These are phyloP conservation scores for Notiomystis cincta DNA, from an alignment of 2,113 vertebrate species.

Conservation along the genomic window DNA sequence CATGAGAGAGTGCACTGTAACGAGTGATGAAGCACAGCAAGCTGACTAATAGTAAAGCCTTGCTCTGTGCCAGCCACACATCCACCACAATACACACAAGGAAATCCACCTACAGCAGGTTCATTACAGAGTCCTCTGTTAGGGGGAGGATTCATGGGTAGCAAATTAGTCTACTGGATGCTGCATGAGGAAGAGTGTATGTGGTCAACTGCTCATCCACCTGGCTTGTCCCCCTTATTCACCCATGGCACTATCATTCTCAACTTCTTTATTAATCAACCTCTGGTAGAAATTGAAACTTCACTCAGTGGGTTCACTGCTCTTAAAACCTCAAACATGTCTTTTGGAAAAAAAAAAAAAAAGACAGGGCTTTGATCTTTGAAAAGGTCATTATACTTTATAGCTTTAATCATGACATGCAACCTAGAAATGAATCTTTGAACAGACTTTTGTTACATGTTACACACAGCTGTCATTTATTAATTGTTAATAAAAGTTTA, in stretches of 20 bases:
- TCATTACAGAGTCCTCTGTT: background rate
- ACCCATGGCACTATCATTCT: background rate
- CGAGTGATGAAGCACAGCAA: background rate
- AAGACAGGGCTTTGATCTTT: background rate
- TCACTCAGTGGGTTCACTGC: background rate
- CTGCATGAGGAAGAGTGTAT: background rate
- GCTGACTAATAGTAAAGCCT: background rate
- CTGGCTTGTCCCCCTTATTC: background rate
- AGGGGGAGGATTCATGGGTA: background rate
- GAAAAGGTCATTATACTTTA: slow-evolving; percentile 33
- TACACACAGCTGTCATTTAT: slow-evolving; percentile 54
- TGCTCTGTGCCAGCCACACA: background rate
- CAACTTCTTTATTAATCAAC: background rate
- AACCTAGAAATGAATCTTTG: slow-evolving; percentile 33
- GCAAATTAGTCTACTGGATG: background rate
- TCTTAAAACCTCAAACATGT: background rate
- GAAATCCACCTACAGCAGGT: background rate
- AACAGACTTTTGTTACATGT: slow-evolving; percentile 6
- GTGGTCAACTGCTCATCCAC: background rate
- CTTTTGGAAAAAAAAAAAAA: background rate
- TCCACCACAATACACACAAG: background rate
- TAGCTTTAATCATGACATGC: slow-evolving; percentile 32
- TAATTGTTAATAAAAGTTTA: slow-evolving; percentile 58
- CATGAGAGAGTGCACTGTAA: background rate
- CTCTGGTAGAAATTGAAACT: background rate